These are phyloP conservation scores for Penaeus indicus DNA, from an alignment of 1,140 invertebrate genomes.

Conservation along the genomic window DNA sequence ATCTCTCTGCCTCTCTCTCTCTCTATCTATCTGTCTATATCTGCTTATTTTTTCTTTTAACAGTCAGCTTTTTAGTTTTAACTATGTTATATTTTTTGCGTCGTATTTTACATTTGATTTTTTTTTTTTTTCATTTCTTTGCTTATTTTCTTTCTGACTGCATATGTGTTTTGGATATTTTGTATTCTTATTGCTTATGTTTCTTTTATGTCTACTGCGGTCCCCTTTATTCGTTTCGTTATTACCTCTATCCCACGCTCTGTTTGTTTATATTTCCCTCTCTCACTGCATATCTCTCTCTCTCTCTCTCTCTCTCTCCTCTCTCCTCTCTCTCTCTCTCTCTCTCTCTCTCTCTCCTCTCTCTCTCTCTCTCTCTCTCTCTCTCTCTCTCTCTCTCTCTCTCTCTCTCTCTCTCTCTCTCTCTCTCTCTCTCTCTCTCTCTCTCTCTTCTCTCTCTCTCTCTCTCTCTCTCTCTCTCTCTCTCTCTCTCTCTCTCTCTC, in stretches of 20 bases:
- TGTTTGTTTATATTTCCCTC: background rate
- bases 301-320: background rate
- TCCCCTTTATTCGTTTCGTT: background rate
- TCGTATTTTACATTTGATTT: background rate
- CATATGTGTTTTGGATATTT: background rate
- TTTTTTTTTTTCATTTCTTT: background rate
- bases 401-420: background rate
- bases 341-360: constrained; percentile 12
- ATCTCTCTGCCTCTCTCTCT: constrained; percentile 1
- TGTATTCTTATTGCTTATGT: background rate
- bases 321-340: constrained; percentile 9
- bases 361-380: background rate
- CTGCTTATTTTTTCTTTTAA: background rate
- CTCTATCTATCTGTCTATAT: background rate
- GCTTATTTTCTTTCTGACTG: background rate
- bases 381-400: background rate
- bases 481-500: background rate
- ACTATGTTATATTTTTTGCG: no score
- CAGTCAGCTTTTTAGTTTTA: no score
- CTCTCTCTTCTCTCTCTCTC: background rate
- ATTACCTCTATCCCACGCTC: background rate
- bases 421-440: background rate
- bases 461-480: background rate
- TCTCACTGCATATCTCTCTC: constrained; percentile 8
- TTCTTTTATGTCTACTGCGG: background rate